Evolutionary conservation across 1,140 invertebrate genomes (phyloP).

Genomic region (Caenorhabditis tropicalis): DNA sequence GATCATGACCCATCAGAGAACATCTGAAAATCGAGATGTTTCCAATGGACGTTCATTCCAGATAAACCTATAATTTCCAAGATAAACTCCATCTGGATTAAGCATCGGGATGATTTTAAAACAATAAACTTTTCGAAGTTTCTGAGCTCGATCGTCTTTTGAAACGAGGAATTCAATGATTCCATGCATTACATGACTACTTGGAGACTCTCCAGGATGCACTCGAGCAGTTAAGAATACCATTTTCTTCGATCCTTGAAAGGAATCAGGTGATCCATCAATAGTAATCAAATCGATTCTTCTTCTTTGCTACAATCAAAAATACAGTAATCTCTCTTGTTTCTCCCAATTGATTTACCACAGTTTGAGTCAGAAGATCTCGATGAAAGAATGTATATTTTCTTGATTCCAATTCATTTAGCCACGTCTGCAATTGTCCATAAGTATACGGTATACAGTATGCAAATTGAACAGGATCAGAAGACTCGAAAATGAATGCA

Average conservation of each 20-base stretch:
- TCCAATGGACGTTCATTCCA: background rate
- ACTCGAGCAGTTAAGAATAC: slow-evolving; percentile 82
- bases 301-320: slow-evolving; percentile 91
- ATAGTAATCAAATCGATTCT: slow-evolving; percentile 87
- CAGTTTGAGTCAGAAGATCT: slow-evolving; percentile 79
- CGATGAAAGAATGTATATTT: slow-evolving; percentile 77
- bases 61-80: slow-evolving; percentile 63
- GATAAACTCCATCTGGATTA: slow-evolving; percentile 82
- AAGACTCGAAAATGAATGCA: slow-evolving; percentile 86
- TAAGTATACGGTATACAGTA: slow-evolving; percentile 93
- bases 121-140: slow-evolving; percentile 80
- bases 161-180: slow-evolving; percentile 80
- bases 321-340: too few relatives aligned
- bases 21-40: slow-evolving; percentile 76
- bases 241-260: slow-evolving; percentile 68
- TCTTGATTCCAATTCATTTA: slow-evolving; percentile 80
- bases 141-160: slow-evolving; percentile 75
- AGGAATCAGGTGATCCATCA: slow-evolving; percentile 77
- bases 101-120: slow-evolving; percentile 93
- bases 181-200: slow-evolving; percentile 87
- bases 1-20: slow-evolving; percentile 86
- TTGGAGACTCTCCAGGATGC: slow-evolving; percentile 86
- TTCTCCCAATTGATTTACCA: too few relatives aligned
- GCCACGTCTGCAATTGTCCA: slow-evolving; percentile 83
- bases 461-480: slow-evolving; percentile 83